These are phyloP conservation scores for Azorinus chamasolen DNA, from an alignment of 2,888 invertebrate genomes.

Conservation along the genomic window DNA sequence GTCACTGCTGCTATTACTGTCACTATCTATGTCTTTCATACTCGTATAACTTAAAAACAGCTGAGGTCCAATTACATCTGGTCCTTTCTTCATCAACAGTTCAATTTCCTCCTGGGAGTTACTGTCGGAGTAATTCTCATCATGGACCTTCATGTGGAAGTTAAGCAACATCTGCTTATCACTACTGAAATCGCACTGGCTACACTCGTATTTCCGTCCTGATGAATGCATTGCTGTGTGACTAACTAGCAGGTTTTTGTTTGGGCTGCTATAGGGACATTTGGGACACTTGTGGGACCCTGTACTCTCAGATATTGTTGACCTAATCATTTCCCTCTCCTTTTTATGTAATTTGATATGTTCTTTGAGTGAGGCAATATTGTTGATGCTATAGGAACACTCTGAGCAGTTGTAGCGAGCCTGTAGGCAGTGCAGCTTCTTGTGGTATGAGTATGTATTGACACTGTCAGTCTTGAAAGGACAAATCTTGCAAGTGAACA, in stretches of 20 bases:
- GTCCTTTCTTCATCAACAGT: constrained; percentile 53
- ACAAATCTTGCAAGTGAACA: constrained; percentile 74
- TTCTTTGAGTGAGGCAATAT: constrained; percentile 68
- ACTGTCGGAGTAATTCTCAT: constrained; percentile 51
- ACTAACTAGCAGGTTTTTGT: constrained; percentile 62
- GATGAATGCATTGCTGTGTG: constrained; percentile 73
- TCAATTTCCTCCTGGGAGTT: constrained; percentile 58
- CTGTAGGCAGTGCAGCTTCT: constrained; percentile 74
- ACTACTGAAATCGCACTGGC: constrained; percentile 70
- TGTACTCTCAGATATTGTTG: constrained; percentile 13
- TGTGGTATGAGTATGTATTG: constrained; percentile 73
- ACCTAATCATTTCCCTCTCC: constrained; percentile 50
- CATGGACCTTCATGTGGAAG: constrained; percentile 67
- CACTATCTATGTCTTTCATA: constrained; percentile 57
- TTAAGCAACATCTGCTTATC: constrained; percentile 60
- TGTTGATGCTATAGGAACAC: constrained; percentile 76
- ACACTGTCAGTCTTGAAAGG: constrained; percentile 73
- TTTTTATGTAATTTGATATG: constrained; percentile 73
- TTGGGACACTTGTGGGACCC: constrained; percentile 64
- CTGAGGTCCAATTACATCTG: constrained; percentile 66
- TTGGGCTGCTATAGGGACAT: constrained; percentile 73
- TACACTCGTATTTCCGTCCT: constrained; percentile 68
- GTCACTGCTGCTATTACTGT: constrained; percentile 50
- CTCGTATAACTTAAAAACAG: constrained; percentile 63
- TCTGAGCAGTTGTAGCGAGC: constrained; percentile 74